Conservation (phyloP, 1,140 invertebrate species). For the Galendromus occidentalis region DNA sequence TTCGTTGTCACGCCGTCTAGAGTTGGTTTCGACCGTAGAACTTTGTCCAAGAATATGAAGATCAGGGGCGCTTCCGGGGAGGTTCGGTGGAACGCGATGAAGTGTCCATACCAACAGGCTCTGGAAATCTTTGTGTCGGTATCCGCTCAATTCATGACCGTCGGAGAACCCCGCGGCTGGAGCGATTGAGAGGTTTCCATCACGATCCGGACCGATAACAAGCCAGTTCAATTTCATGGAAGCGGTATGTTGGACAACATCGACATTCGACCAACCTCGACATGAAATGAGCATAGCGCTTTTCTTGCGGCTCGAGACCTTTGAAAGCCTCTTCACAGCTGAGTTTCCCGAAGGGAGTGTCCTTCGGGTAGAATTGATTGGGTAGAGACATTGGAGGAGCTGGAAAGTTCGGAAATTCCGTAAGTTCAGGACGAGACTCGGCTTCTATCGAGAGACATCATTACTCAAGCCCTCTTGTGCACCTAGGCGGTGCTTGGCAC, state of each 20-base stretch:
- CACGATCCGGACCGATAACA: too few species aligned
- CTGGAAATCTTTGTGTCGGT: too few species aligned
- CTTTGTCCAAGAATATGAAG: conserved; percentile 56
- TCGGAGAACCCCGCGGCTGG: too few species aligned
- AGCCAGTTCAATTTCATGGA: too few species aligned
- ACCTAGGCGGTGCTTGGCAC: too few species aligned
- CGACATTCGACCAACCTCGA: conserved; percentile 35
- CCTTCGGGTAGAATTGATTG: conserved; percentile 43
- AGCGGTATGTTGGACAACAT: too few species aligned
- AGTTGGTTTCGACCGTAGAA: conserved; percentile 45
- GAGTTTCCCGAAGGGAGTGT: conserved; percentile 57
- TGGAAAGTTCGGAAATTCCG: too few species aligned
- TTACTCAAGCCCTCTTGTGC: too few species aligned
- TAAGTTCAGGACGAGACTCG: too few species aligned
- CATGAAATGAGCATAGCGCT: conserved; percentile 72
- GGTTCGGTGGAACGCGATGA: conserved; percentile 29
- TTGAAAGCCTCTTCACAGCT: conserved; percentile 63
- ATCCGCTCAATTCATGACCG: too few species aligned
- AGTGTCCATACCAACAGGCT: conserved; percentile 11
- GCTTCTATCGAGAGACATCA: too few species aligned
- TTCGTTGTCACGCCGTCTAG: conserved; percentile 43
- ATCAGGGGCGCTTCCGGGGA: conserved; percentile 67
- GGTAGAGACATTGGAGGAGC: background rate
- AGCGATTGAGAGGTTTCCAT: too few species aligned
- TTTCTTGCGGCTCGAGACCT: conserved; percentile 54